Evolutionary conservation across 2,113 vertebrate genomes (phyloP), one percentile per base, ranked within the genome.

Genomic region (Calidris pygmaea): DNA sequence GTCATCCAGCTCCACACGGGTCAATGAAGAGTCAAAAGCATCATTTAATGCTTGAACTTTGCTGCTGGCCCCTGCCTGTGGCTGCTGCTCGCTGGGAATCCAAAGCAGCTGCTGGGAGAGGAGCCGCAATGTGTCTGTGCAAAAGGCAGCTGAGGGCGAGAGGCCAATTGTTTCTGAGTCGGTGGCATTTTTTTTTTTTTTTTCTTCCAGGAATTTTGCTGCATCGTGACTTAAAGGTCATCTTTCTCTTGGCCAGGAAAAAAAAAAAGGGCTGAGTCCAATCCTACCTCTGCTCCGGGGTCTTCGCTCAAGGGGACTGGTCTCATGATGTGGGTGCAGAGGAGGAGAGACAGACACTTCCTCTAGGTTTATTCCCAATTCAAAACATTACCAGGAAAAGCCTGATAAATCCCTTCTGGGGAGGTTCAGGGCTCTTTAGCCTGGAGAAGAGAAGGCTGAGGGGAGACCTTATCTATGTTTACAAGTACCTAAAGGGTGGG

Each of bases 131-230:
- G 50, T 39, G 52, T 56, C 72, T 83, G 53, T 7, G 8, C 1
- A 4, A 84, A 70, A 86, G 43, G 73, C 73, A 82, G 72, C 12
- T 3, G 7, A 55, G 74, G 74, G 47, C 68, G 45, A 93, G 58
- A 90, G 79, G 87, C 68, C 59, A 85, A 48, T 45, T 32, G 9
- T 60, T 92, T 87, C 67, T 79, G 79, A 96, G 47, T 55, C 0
- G 0, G 35, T 91, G 86, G 66, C 66, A 45, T 77, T 77, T 92
- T 91, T 82, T 87, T 77, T 87, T 77, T 77, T 92, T 91, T 86
- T 87, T 92, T 59, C 52, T 91, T 94, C 92, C 72, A 88, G 92
- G 76, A 93, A 79, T 95, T 94, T 89, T 7, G 1, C 53, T 87
- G 50, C 81, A 67, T 66, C 0, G 7, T 82, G 86, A 82, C 48